Conservation (phyloP, 1,140 invertebrate genomes). For the Trichomalopsis sarcophagae region DNA sequence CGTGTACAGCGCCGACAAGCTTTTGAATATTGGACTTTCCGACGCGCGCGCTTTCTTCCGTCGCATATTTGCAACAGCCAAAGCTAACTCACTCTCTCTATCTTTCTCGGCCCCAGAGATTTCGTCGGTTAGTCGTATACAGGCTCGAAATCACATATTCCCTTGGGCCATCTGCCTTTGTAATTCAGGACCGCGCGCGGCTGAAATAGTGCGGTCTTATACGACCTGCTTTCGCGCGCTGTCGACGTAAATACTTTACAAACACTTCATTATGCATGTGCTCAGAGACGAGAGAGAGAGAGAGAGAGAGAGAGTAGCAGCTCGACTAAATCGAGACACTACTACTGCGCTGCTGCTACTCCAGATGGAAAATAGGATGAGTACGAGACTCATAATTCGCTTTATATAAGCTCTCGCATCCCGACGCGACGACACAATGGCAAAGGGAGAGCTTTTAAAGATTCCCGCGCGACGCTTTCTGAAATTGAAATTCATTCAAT, state of each 20-base stretch:
- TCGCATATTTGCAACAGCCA: not conserved
- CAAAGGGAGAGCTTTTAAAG: no score
- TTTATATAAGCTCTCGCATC: no score
- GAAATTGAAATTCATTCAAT: not conserved
- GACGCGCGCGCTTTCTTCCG: no score
- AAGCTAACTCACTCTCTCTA: not conserved
- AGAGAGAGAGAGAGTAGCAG: not conserved
- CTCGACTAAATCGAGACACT: no score
- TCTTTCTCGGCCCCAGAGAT: not conserved
- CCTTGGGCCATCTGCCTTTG: constrained; percentile 24
- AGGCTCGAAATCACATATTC: constrained; percentile 16
- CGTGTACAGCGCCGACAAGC: no score
- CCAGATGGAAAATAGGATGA: no score
- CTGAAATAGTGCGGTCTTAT: constrained; percentile 2
- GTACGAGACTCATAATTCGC: no score
- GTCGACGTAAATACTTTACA: constrained; percentile 13
- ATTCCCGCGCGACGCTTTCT: not conserved
- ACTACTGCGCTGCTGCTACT: no score
- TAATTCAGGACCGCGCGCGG: not conserved
- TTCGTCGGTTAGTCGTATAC: not conserved
- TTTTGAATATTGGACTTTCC: no score
- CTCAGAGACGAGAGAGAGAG: not conserved
- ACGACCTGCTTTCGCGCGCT: not conserved
- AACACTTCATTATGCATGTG: constrained; percentile 5
- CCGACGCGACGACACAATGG: no score